Conservation (phyloP, 1,140 invertebrate species). For the Plutomurus gul region DNA sequence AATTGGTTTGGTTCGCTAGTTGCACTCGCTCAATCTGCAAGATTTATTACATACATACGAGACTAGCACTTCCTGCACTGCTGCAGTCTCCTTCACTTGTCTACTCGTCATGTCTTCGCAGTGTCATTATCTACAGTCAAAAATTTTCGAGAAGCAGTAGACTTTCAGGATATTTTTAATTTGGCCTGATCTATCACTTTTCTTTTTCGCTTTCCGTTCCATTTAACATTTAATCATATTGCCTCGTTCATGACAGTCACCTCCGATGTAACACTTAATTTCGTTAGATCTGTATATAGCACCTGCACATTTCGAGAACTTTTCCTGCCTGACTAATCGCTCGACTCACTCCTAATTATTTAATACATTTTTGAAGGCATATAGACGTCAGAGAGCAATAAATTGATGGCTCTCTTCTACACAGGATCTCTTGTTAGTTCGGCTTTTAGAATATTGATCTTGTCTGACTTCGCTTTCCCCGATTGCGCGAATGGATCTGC, state of each 20-base stretch:
- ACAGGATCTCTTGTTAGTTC: too few relatives aligned
- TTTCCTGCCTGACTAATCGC: too few relatives aligned
- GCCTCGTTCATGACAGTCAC: neutral
- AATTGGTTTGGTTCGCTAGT: constrained; percentile 19
- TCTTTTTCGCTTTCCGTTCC: neutral
- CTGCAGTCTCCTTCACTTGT: neutral
- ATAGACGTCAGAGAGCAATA: too few relatives aligned
- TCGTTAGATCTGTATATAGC: constrained; percentile 3
- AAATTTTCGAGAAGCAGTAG: neutral
- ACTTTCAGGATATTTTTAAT: constrained; percentile 3
- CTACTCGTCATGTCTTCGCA: neutral
- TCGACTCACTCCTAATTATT: too few relatives aligned
- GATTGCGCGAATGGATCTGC: neutral
- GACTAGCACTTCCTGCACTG: neutral
- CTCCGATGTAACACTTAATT: neutral
- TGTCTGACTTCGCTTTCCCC: too few relatives aligned
- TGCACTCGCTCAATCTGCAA: constrained; percentile 23
- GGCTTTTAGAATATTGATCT: too few relatives aligned
- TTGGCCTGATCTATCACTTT: constrained; percentile 6
- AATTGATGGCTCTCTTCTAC: too few relatives aligned
- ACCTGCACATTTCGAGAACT: too few relatives aligned
- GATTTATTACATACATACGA: constrained; percentile 15
- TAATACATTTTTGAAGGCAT: neutral
- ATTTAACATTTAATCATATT: constrained; percentile 13
- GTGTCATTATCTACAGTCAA: neutral